Base-by-base conservation (phyloP, 2,888 invertebrate species). In the Drosophila lacicola region DNA sequence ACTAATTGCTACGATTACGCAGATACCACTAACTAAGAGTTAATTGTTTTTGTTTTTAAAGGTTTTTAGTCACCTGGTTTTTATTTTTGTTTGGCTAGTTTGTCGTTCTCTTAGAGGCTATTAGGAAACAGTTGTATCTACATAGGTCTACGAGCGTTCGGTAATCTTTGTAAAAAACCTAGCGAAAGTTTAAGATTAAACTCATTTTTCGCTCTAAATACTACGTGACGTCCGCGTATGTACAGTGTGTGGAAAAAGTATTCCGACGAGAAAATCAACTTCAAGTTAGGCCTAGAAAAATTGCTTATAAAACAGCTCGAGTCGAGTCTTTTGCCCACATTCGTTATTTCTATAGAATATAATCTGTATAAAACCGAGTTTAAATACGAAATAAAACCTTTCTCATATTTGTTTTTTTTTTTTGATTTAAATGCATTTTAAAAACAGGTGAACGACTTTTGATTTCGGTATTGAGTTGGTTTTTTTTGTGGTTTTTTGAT, bases 121-220 rank as follows among this genome's bases (percentile, higher is more conserved):
- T 86, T 85, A 85, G 85, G 85, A 85, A 85, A 85, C 85, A 89
- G 78, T 85, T 88, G 68, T 89, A 89, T 85, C 85, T 85, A 85
- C 85, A 85, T 88, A 88, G 89, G 89, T 89, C 81, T 89, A 83
- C 88, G 82, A 89, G 89, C 80, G 60, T 68, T 66, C 55, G 63
- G 63, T 64, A 56, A 53, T 29, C 17, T 19, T 51, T 60, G 56
- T 50, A 74, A 62, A 79, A 73, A 82, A 70, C 69, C 73, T 76
- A 88, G 34, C 57, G 80, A 73, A 88, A 83, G 66, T 83, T 60
- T 17, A 17, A 17, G 14, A n/a, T 21, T 41, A 3, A 10, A 49
- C 25, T 56, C 25, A 36, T 10, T 10, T 17, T 19, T 39, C 17
- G 11, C 34, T 42, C 47, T 66, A 80, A 85, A 69, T 37, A 42